These are phyloP conservation scores for Lasioglossum marginatum DNA, from an alignment of 2,888 invertebrate genomes.

Conservation along the genomic window DNA sequence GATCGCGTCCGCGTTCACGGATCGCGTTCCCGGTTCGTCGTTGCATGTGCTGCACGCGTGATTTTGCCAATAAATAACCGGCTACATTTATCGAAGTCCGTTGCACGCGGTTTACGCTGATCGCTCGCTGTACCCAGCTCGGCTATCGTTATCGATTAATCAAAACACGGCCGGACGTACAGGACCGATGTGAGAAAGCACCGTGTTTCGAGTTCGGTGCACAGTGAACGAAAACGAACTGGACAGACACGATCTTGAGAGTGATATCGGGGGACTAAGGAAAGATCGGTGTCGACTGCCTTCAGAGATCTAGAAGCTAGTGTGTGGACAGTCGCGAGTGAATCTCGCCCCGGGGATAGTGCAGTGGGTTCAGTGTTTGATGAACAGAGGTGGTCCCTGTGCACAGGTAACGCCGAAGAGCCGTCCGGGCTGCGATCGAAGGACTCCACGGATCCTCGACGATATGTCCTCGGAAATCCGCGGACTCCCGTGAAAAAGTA, in stretches of 20 bases:
- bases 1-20: slow-evolving; percentile 18
- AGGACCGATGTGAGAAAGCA: not conserved
- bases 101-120: slow-evolving; percentile 57
- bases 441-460: slow-evolving; percentile 64
- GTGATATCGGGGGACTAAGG: not conserved
- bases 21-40: slow-evolving; percentile 49
- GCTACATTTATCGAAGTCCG: slow-evolving; percentile 61
- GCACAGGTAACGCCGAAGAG: slow-evolving; percentile 50
- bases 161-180: slow-evolving; percentile 23
- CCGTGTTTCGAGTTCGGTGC: slow-evolving; percentile 8
- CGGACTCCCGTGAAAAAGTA: slow-evolving; percentile 72
- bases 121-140: slow-evolving; percentile 43
- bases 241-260: not conserved
- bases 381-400: slow-evolving; percentile 62
- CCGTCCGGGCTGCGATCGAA: slow-evolving; percentile 54
- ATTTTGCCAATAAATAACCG: slow-evolving; percentile 69
- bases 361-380: slow-evolving; percentile 76
- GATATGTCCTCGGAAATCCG: slow-evolving; percentile 70
- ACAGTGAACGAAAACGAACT: not conserved
- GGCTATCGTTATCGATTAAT: slow-evolving; percentile 60
- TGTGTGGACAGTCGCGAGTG: not conserved
- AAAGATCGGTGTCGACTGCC: not conserved
- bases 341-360: slow-evolving; percentile 46
- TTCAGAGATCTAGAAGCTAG: not conserved
- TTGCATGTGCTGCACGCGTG: slow-evolving; percentile 61